Evolutionary conservation across 2,888 invertebrate genomes (phyloP).

Genomic region (Hetaerina titia): DNA sequence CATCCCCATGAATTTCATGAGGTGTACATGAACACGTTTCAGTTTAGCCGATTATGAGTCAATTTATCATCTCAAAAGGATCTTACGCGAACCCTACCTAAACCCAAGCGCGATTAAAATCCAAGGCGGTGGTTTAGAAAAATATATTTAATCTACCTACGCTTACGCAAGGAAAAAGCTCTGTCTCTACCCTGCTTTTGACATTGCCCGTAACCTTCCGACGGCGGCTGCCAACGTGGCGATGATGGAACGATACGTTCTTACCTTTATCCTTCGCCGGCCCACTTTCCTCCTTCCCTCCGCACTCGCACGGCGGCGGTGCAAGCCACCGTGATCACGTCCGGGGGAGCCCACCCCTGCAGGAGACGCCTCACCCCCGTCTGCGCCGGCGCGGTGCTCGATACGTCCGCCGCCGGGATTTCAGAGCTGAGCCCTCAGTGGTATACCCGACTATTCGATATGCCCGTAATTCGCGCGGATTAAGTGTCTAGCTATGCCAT

Average conservation of each 20-base stretch:
- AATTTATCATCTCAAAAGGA: not conserved
- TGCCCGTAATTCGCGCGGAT: too few relatives aligned
- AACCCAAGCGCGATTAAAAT: not conserved
- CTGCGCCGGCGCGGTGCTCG: too few relatives aligned
- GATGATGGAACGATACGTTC: not conserved
- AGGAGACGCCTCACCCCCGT: too few relatives aligned
- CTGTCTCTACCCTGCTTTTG: not conserved
- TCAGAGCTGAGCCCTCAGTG: too few relatives aligned
- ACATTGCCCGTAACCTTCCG: constrained; percentile 45
- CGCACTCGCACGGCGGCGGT: not conserved
- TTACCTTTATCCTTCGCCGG: not conserved
- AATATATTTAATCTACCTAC: too few relatives aligned
- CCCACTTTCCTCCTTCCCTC: not conserved
- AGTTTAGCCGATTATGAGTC: not conserved
- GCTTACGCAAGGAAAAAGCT: too few relatives aligned
- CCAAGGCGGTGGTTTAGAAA: too few relatives aligned
- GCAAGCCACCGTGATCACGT: too few relatives aligned
- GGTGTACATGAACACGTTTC: not conserved
- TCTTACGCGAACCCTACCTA: not conserved
- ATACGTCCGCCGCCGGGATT: too few relatives aligned
- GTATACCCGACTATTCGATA: too few relatives aligned
- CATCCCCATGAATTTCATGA: not conserved
- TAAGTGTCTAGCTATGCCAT: too few relatives aligned
- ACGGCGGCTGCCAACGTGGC: not conserved
- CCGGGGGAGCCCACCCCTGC: too few relatives aligned